Base-by-base conservation (phyloP, 30 jellyfish, hydroid and myxozoan genomes). In the Phacellophora camtschatica region DNA sequence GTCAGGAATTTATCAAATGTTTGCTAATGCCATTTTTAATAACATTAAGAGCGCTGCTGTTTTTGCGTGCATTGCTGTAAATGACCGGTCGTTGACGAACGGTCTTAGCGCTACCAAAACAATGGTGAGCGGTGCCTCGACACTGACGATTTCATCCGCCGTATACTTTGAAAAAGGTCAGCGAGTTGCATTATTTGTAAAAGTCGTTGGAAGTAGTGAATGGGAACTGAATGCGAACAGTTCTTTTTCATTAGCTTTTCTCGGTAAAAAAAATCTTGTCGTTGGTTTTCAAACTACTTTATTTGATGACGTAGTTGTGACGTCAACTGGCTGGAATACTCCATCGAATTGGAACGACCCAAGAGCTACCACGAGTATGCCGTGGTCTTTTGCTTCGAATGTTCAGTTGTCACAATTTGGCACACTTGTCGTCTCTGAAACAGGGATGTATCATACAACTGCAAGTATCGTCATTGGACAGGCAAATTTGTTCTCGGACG, bases 241-340 rank as follows among this genome's bases (percentile, higher is more conserved):
- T 28, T 13, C 65, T 1, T 27, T 78, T 12, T 64, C 90, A 2
- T 22, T 46, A 20, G 58, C 48, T 8, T 78, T 18, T 35, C 25
- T 78, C 13, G 90, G 90, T 13, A 66, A 42, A 32, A 46, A 56
- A 34, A 53, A 53, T 19, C 67, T 78, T 2, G 62, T 78, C 18
- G 34, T 19, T 29, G 90, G 90, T 1, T 50, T 78, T 30, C 90
- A 78, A 9, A 78, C 90, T 4, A 37, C 90, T 7, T 30, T 78
- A 1, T 28, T 61, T 42, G 27, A 34, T 8, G 82, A 78, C 41
- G 43, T 59, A 4, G 46, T 82, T 0, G 72, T 61, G 15, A 25
- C 36, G 5, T 78, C 81, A 3, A 41, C 62, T 42, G 90, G 90
- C 42, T 78, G 90, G 90, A 66, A 50, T 12, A 78, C 90, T 4